These are phyloP conservation scores for Dasypolia templi DNA, from an alignment of 2,888 invertebrate genomes.

Conservation along the genomic window DNA sequence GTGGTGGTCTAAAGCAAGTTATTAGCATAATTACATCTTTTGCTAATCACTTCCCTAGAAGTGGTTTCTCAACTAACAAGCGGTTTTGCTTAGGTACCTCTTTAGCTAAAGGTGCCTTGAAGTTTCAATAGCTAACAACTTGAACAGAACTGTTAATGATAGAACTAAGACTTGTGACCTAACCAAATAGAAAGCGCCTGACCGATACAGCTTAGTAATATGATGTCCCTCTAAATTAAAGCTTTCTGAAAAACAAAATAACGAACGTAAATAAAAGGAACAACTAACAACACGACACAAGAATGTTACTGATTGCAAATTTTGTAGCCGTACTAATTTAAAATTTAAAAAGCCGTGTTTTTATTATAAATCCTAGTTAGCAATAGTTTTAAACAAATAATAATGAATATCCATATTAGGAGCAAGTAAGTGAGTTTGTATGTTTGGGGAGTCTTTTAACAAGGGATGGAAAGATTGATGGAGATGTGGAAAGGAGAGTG, in stretches of 20 bases:
- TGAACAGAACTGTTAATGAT: not conserved
- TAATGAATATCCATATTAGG: no score
- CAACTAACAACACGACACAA: not conserved
- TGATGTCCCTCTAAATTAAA: not conserved
- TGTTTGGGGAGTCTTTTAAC: no score
- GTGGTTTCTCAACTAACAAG: not conserved
- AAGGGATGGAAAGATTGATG: no score
- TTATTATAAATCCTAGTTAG: no score
- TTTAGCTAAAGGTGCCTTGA: not conserved
- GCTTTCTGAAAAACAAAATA: not conserved
- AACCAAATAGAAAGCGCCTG: conserved; percentile 18
- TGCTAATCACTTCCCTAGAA: not conserved
- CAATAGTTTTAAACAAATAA: not conserved
- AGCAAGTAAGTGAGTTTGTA: no score
- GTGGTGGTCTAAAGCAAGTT: not conserved
- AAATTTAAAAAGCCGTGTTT: not conserved
- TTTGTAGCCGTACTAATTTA: not conserved
- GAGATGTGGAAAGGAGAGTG: no score
- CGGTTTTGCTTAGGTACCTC: not conserved
- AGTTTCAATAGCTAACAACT: conserved; percentile 5
- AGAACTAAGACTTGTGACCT: not conserved
- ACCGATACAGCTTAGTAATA: conserved; percentile 12
- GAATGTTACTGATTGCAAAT: not conserved
- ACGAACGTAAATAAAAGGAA: not conserved
- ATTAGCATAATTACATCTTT: not conserved